Evolutionary conservation across 2,797 vertebrate genomes (phyloP), one percentile per base, ranked within the genome.

Genomic region (Acanthurus lineatus): DNA sequence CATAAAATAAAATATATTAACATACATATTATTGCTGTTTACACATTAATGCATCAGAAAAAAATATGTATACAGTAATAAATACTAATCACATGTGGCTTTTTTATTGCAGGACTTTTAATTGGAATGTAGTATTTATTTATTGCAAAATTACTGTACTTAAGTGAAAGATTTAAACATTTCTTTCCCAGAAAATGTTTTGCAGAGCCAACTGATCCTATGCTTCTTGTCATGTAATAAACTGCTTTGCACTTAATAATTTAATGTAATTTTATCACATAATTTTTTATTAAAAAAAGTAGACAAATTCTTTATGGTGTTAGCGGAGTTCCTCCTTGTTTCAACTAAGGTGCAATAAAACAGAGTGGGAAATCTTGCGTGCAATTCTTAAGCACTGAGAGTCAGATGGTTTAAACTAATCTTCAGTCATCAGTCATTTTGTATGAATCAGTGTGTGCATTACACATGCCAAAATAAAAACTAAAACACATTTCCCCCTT

Each of bases 401-500:
- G 56, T 62, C 42, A 28, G 47, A 52, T 28, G 64, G 47, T 59
- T 53, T 47, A n/a, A 77, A 14, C 54, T 54, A 28, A 54, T 76
- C 52, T 69, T 42, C 32, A 52, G 19, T 45, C 1, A n/a, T 16
- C 35, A 69, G 44, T 74, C 20, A 12, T 58, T 59, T 2, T 57
- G 10, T 19, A 28, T 62, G 20, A 32, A 32, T 35, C 6, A 19
- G 22, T 58, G 70, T 56, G 67, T 60, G 32, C 73, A 60, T 70
- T 35, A 60, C 32, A 75, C 47, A 69, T 38, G 62, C 51, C 77
- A 85, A 67, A 70, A 19, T 79, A 60, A 62, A 82, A 66, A 65
- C 54, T 40, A 65, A 64, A 38, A 32, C 67, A 51, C 5, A 68
- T 75, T 32, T 28, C 63, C 22, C 2, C 86, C 82, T 89, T 85